Evolutionary conservation across 2,113 vertebrate species (phyloP).

Genomic region (Gymnorhina tibicen): DNA sequence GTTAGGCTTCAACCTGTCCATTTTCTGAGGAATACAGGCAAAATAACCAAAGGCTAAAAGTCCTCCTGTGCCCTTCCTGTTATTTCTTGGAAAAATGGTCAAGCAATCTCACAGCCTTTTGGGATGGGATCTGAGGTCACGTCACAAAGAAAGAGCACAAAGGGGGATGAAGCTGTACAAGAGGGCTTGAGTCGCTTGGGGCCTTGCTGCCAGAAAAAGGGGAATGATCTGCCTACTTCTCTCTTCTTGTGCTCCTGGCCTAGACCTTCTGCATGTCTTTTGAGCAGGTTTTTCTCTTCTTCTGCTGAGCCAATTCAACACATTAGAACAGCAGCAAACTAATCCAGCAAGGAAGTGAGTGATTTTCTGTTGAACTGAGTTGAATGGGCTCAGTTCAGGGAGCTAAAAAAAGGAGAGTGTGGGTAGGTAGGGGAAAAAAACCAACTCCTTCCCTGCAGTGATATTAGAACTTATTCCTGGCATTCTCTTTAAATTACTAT

Average conservation of each 20-base stretch:
- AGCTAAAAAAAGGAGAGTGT: neutral
- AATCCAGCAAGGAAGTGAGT: neutral
- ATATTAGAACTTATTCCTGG: neutral
- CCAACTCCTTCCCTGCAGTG: neutral
- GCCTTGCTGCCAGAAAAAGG: neutral
- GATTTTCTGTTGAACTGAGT: neutral
- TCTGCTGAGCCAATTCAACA: neutral
- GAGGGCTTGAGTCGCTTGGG: neutral
- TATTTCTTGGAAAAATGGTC: neutral
- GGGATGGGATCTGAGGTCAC: fast-evolving
- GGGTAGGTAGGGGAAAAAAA: neutral
- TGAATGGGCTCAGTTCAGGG: neutral
- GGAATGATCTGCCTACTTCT: neutral
- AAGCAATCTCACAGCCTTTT: neutral
- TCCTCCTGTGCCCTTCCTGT: neutral
- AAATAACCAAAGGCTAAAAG: neutral
- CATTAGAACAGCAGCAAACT: neutral
- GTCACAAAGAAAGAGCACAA: fast-evolving
- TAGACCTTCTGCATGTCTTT: neutral
- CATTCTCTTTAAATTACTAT: neutral
- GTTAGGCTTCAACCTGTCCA: neutral
- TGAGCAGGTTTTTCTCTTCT: neutral
- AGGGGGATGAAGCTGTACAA: neutral
- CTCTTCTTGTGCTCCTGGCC: neutral
- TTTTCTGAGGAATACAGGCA: neutral